Base-by-base conservation (phyloP, 1,140 invertebrate genomes). In the Aleiodes sp. region DNA sequence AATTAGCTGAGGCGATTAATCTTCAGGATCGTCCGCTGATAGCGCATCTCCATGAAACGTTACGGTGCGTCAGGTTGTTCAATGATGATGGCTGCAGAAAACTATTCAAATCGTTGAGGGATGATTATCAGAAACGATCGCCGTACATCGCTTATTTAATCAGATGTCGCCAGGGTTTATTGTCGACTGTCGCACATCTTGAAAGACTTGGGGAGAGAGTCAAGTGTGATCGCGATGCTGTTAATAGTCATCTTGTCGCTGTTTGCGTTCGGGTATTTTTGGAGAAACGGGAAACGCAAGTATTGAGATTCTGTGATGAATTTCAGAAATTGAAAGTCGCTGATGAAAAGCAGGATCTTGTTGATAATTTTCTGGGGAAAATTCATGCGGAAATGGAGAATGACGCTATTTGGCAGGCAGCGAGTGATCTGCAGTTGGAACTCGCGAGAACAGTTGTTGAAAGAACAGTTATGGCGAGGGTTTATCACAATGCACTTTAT, bases 401-500 rank as follows among this genome's bases (percentile, higher is more conserved):
- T 19, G 92, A 94, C 82, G 77, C 87, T 4, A 88, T 92, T 68
- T 95, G 93, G 92, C 89, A 91, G 85, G 91, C 87, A 74, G 92
- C 91, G 33, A 90, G 87, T 68, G 84, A 89, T 29, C 86, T 84
- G 71, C 92, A 96, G 78, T 71, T 95, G 6, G 90, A 93, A 70
- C 89, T 89, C 52, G 91, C 89, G 0, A 87, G 90, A 79, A 88
- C 89, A 69, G 93, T 94, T 0, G 92, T 95, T 56, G 94, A 98
- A 79, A 89, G 92, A 31, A 90, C 91, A 8, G 88, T 95, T 1
- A 96, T 98, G 88, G 93, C 93, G 24, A 89, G 93, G 19, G 94
- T 99, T 35, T 99, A 99, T 86, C 90, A 92, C 24, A 91, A 96
- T 81, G 96, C 97, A 31, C 89, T 99, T 78, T 99, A 97, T 87